Base-by-base conservation (phyloP, 2,888 invertebrate genomes). In the Philereme transversata region DNA sequence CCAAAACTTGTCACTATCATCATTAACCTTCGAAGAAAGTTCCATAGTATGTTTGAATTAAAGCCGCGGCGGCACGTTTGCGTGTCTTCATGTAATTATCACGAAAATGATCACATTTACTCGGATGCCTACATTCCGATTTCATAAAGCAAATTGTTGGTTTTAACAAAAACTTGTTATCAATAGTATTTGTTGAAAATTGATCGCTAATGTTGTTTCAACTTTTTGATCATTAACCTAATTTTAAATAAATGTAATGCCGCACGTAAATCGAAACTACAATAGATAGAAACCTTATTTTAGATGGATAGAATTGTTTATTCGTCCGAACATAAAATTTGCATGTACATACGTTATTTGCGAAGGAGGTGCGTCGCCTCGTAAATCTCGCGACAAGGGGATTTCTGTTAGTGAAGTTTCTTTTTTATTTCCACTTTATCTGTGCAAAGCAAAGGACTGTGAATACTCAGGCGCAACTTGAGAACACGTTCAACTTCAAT, bases 401-500 rank as follows among this genome's bases (percentile, higher is more conserved):
- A 90, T 90, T 88, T 89, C 87, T 91, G 89, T 90, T 90, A 87
- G 88, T 87, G 88, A 92, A 90, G 85, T 91, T 90, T 84, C 87
- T 87, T 90, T 90, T 91, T 90, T 90, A 90, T 89, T 90, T 88
- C 81, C 86, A 84, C 87, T 90, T 90, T 90, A 89, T 90, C 89
- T 88, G 87, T 84, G 84, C 85, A 86, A 84, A 79, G 86, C 82
- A 84, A 88, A 88, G 85, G 84, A 84, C 84, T 84, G 84, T 76
- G 88, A 87, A 87, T 90, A 88, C 91, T 90, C 90, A 82, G 82
- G 86, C 88, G 87, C 90, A 90, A 87, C 86, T 86, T 83, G 78
- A 75, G 73, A 81, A 78, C 85, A 84, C 81, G 88, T 87, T 87
- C 87, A 91, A 91, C 91, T 92, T 91, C 87, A 88, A 92, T 92